Base-by-base conservation (phyloP, 2,797 vertebrate genomes). In the Syndactyla subalaris region DNA sequence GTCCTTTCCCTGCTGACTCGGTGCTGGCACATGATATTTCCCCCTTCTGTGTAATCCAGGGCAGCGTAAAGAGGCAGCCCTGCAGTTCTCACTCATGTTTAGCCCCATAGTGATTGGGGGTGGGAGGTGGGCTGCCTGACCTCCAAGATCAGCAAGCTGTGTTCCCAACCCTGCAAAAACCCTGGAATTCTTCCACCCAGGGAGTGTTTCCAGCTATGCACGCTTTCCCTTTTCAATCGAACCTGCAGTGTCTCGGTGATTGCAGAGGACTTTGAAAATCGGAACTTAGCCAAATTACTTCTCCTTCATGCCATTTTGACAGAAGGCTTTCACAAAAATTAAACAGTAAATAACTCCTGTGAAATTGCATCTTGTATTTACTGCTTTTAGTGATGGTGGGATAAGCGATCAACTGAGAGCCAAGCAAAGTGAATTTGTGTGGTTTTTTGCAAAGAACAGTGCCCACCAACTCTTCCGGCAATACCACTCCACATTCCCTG, bases 251-350 rank as follows among this genome's bases (percentile, higher is more conserved):
- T 81, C 93, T 96, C 21, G 12, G 92, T 92, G 88, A 78, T 94
- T 95, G 92, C 67, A 93, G 91, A 88, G 94, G 96, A 97, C 97
- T 85, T 84, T 0, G 5, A 38, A 89, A 92, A 23, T 67, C 36
- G 27, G 77, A 96, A 22, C 61, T 43, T 24, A 43, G 83, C 92
- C 88, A 74, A 89, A 86, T 93, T 93, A 29, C 41, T 89, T 79
- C 80, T 93, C 73, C 89, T 93, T 81, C 63, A 14, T 87, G 92
- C 93, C 94, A 83, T 85, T 96, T 77, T 92, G 92, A 90, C 93
- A 95, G 94, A 92, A 94, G 88, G 93, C 83, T 94, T 96, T 88
- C 92, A 93, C 78, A 94, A 71, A 93, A 96, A 95, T 92, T 71
- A 74, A 95, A 80, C 89, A 92, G 70, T 88, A 89, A 88, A 86